phyloP scores from a whole-genome alignment of 1,140 invertebrate species.

The Carposina sasakii region DNA sequence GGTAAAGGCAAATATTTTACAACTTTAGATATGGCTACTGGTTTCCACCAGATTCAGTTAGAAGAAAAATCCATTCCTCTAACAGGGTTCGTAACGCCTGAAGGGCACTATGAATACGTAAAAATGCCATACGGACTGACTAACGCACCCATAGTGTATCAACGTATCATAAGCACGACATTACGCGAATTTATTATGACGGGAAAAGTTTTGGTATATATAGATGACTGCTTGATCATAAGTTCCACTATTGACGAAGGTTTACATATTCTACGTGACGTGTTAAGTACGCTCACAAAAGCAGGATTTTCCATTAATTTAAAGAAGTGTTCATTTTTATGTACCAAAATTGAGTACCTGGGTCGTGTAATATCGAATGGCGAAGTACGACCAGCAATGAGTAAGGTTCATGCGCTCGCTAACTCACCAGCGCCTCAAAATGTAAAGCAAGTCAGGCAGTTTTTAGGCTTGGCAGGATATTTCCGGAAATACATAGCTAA shows the following conservation, averaged over 20 bases:
- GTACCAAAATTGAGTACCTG: conserved; percentile 22
- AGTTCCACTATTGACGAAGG: conserved; percentile 5
- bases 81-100: no score
- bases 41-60: no score
- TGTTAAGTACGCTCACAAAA: not conserved
- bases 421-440: conserved; percentile 34
- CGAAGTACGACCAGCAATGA: conserved; percentile 28
- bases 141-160: no score
- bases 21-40: no score
- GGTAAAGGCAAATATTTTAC: no score
- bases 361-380: conserved; percentile 25
- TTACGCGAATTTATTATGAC: no score
- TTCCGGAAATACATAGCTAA: conserved; percentile 36
- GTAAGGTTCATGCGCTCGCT: conserved; percentile 36
- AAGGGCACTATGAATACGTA: no score
- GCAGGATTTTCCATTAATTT: conserved; percentile 12
- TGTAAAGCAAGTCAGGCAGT: conserved; percentile 31
- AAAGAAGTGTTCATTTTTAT: conserved; percentile 8
- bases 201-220: no score
- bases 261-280: not conserved
- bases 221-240: conserved; percentile 6
- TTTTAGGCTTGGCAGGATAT: conserved; percentile 36
- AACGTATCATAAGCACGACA: no score
- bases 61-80: no score
- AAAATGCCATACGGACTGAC: no score